These are phyloP conservation scores for Zaprionus inermis DNA, from an alignment of 1,140 invertebrate genomes.

Conservation along the genomic window DNA sequence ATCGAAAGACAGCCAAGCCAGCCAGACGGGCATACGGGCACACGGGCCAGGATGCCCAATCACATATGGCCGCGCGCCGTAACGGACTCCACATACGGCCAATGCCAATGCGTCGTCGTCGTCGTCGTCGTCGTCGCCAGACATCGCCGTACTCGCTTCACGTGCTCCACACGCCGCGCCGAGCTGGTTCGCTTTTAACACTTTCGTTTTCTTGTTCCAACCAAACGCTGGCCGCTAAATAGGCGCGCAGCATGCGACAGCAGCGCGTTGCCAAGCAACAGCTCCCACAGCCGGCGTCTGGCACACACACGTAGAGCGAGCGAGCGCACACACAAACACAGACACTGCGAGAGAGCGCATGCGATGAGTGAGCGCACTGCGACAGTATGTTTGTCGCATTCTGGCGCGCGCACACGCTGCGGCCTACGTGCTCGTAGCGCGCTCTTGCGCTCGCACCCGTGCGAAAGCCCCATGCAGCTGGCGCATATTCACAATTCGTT, in stretches of 20 bases:
- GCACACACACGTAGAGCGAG: neutral
- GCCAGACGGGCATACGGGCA: constrained; percentile 7
- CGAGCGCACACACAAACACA: neutral
- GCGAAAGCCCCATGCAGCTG: neutral
- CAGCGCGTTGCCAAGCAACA: constrained; percentile 49
- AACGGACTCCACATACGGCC: constrained; percentile 59
- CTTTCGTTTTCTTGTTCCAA: constrained; percentile 84
- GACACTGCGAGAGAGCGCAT: neutral
- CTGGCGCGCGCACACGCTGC: constrained; percentile 13
- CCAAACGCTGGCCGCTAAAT: constrained; percentile 82
- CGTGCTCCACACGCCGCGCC: constrained; percentile 24
- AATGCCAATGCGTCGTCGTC: constrained; percentile 36
- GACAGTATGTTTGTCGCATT: constrained; percentile 28
- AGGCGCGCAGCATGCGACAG: constrained; percentile 66
- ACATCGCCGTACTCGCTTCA: constrained; percentile 36
- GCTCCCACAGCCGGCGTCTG: neutral
- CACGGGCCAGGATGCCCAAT: constrained; percentile 50
- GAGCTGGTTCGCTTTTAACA: constrained; percentile 58
- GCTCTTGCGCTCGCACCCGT: constrained; percentile 12
- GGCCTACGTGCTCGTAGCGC: neutral
- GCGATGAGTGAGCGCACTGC: constrained; percentile 1
- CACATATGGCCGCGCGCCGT: constrained; percentile 58
- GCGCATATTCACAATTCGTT: neutral
- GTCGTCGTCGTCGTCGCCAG: neutral
- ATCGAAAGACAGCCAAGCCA: constrained; percentile 16